Evolutionary conservation across 2,888 invertebrate species (phyloP).

Genomic region (Gymnoscelis rufifasciata): DNA sequence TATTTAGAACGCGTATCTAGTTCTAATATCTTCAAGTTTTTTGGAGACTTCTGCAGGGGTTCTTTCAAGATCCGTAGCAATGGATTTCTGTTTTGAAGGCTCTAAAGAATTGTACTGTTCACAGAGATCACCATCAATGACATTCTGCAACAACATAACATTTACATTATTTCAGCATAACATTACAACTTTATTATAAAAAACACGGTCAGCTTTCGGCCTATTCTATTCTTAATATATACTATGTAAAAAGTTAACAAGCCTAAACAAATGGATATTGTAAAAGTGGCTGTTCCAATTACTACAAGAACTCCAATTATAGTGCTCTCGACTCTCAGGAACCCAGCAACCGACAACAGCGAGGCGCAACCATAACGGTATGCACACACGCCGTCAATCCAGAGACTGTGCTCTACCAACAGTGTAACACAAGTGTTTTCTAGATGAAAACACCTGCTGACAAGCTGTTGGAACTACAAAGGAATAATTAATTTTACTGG

Average conservation of each 20-base stretch:
- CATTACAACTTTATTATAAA: too few relatives aligned
- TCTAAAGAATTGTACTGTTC: conserved; percentile 99
- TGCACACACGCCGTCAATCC: conserved; percentile 35
- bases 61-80: conserved; percentile 95
- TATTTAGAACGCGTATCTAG: conserved; percentile 97
- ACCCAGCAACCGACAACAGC: conserved; percentile 40
- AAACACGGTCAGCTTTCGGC: too few relatives aligned
- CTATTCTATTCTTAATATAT: too few relatives aligned
- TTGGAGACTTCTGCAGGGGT: conserved; percentile 98
- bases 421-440: conserved; percentile 64
- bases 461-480: conserved; percentile 54
- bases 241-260: too few relatives aligned
- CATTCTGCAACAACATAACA: conserved; percentile 84
- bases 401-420: conserved; percentile 58
- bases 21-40: conserved; percentile 98
- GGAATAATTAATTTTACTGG: too few relatives aligned
- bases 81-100: conserved; percentile 94
- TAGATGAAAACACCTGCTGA: conserved; percentile 54
- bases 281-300: conserved; percentile 58
- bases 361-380: conserved; percentile 56
- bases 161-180: background rate
- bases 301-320: conserved; percentile 55
- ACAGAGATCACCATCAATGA: conserved; percentile 99
- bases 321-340: conserved; percentile 69
- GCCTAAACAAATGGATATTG: too few relatives aligned